Base-by-base conservation (phyloP, 2,113 vertebrate genomes). In the Chascanopsetta lugubris region DNA sequence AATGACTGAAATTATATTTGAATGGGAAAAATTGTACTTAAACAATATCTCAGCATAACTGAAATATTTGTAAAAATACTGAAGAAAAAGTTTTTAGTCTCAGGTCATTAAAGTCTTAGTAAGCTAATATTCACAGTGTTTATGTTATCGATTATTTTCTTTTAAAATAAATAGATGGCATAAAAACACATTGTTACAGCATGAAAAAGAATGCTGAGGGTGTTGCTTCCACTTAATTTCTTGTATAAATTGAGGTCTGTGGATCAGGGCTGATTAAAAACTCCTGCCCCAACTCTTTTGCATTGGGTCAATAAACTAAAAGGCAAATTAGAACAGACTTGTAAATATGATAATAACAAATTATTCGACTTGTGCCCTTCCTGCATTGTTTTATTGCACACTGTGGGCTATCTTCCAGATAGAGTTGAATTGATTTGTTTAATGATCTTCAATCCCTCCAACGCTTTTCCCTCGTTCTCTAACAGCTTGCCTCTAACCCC, bases 291-390 rank as follows among this genome's bases (percentile, higher is more conserved):
- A 10, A 26, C 61, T 66, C 29, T 47, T 68, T 63, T 69, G 38
- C 40, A 58, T 57, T 29, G 11, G 53, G 38, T 80, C 81, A 62
- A 75, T 85, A 82, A 66, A 73, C 63, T 47, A 53, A 71, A 78
- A 72, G 72, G 65, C 68, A 63, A 80, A 79, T 79, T 45, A 56
- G n/a, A 76, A 48, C 62, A 61, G 75, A 79, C 79, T 76, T 80
- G 85, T 82, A 86, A 88, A 88, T 86, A 90, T 87, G 74, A 82
- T 83, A 58, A 85, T 72, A 86, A 81, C 75, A 85, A 83, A 84
- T 51, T 53, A 74, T 57, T 68, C 60, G 61, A 61, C 27, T 40
- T 55, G 60, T 77, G 71, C 67, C 69, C 76, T 82, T 84, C 61
- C 74, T 48, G 72, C 64, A 76, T 84, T 84, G 75, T 86, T 84